phyloP scores from a whole-genome alignment of 2,797 vertebrate genomes.

The Rhinella marina region DNA sequence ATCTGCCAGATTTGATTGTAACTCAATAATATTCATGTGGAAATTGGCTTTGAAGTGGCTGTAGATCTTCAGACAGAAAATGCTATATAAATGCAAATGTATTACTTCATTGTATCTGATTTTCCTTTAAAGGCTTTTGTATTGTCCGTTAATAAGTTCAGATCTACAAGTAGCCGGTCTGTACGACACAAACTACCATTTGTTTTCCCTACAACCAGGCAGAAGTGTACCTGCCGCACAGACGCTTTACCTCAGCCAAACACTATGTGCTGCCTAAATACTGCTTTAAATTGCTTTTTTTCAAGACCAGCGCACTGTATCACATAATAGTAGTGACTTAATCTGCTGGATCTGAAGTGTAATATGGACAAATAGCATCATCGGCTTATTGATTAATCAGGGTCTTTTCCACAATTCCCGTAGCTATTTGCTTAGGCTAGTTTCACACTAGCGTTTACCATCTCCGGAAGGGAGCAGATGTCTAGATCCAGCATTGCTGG shows the following conservation, averaged over 20 bases:
- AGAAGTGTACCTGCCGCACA: neutral
- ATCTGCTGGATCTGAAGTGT: slow-evolving; percentile 6
- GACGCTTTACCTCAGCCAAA: neutral
- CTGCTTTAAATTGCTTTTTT: slow-evolving; percentile 18
- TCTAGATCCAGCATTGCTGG: no score
- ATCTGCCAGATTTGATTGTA: slow-evolving; percentile 40
- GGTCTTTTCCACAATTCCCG: neutral
- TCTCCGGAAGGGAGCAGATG: no score
- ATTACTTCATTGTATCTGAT: slow-evolving; percentile 45
- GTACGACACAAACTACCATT: slow-evolving; percentile 1
- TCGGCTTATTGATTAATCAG: slow-evolving; percentile 19
- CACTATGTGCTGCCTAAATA: neutral
- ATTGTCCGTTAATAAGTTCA: slow-evolving; percentile 49
- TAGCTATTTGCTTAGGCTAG: slow-evolving; percentile 4
- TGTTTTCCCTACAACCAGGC: slow-evolving; percentile 26
- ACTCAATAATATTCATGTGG: slow-evolving; percentile 46
- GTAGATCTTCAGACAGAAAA: slow-evolving; percentile 53
- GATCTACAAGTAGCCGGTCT: slow-evolving; percentile 21
- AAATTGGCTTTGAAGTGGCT: slow-evolving; percentile 57
- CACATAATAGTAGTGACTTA: neutral
- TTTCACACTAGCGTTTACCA: no score
- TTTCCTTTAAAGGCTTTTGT: slow-evolving; percentile 41
- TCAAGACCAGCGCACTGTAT: slow-evolving; percentile 11
- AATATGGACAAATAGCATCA: slow-evolving; percentile 12
- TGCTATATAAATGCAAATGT: slow-evolving; percentile 60